phyloP scores from a whole-genome alignment of 2,888 invertebrate species.

The Luffia ferchaultella region DNA sequence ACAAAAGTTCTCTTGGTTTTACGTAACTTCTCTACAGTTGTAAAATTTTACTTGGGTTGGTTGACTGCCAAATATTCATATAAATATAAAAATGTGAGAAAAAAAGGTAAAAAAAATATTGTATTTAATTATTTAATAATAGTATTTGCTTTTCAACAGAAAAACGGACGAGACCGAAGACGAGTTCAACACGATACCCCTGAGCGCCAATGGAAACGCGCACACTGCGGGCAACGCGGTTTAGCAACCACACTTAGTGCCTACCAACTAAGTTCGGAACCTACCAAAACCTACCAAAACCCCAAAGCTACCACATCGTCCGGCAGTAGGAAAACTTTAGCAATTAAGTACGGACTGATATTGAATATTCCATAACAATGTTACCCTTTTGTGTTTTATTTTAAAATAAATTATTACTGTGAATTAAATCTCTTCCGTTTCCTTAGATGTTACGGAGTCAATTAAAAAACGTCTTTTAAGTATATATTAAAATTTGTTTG shows the following conservation, averaged over 20 bases:
- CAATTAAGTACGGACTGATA: conserved; percentile 61
- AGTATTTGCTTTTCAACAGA: conserved; percentile 28
- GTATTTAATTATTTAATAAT: too few species aligned
- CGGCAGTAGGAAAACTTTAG: conserved; percentile 30
- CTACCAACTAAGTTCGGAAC: conserved; percentile 1
- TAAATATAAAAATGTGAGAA: too few species aligned
- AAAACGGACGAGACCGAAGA: conserved; percentile 56
- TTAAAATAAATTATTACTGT: not conserved
- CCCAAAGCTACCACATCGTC: not conserved
- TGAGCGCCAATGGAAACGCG: conserved; percentile 47
- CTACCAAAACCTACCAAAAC: not conserved
- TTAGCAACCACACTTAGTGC: conserved; percentile 21
- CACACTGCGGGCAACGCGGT: conserved; percentile 56
- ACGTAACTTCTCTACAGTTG: too few species aligned
- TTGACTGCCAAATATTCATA: too few species aligned
- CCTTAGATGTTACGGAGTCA: conserved; percentile 20
- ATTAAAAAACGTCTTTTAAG: conserved; percentile 23
- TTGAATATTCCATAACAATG: conserved; percentile 14
- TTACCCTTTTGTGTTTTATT: not conserved
- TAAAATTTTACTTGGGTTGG: too few species aligned
- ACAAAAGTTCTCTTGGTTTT: too few species aligned
- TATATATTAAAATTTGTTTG: conserved; percentile 26
- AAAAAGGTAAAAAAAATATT: too few species aligned
- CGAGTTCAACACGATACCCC: conserved; percentile 59
- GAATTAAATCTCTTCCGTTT: conserved; percentile 9